Conservation (phyloP, 2,113 vertebrate species). For the Siniperca chuatsi region DNA sequence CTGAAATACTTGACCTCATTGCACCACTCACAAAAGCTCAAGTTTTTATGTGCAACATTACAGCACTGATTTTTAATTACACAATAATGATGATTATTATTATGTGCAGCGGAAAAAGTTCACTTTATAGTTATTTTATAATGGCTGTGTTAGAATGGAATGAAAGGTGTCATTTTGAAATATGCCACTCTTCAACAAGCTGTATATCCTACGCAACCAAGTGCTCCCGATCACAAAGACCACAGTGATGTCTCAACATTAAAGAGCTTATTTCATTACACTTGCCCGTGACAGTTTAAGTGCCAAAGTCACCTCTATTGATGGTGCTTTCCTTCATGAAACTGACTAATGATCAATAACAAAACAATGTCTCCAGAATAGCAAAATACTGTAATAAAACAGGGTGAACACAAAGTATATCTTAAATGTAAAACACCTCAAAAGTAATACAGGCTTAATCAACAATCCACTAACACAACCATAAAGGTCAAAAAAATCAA, state of each 20-base stretch:
- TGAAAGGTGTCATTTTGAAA: slow-evolving; percentile 60
- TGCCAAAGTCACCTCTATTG: slow-evolving; percentile 74
- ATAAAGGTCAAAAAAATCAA: slow-evolving; percentile 65
- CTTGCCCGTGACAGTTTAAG: slow-evolving; percentile 63
- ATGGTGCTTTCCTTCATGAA: slow-evolving; percentile 58
- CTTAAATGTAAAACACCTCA: slow-evolving; percentile 52
- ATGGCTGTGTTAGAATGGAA: slow-evolving; percentile 30
- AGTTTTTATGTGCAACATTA: slow-evolving; percentile 44
- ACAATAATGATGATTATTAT: slow-evolving; percentile 51
- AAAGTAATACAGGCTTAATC: slow-evolving; percentile 60
- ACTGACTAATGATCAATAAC: slow-evolving; percentile 70
- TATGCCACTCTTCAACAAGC: slow-evolving; percentile 38
- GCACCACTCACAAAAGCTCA: slow-evolving; percentile 9
- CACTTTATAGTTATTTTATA: slow-evolving; percentile 42
- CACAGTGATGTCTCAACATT: slow-evolving; percentile 54
- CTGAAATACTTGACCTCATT: slow-evolving; percentile 28
- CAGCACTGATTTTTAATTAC: slow-evolving; percentile 48
- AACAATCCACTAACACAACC: slow-evolving; percentile 38
- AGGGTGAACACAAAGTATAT: slow-evolving; percentile 21
- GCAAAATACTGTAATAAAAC: slow-evolving; percentile 59
- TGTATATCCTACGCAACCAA: slow-evolving; percentile 26
- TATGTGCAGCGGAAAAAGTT: slow-evolving; percentile 18
- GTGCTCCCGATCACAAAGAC: slow-evolving; percentile 7
- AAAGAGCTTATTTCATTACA: slow-evolving; percentile 66
- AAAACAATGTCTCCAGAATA: slow-evolving; percentile 61